phyloP scores from a whole-genome alignment of 2,888 invertebrate genomes.

The Eupeodes latifasciatus region DNA sequence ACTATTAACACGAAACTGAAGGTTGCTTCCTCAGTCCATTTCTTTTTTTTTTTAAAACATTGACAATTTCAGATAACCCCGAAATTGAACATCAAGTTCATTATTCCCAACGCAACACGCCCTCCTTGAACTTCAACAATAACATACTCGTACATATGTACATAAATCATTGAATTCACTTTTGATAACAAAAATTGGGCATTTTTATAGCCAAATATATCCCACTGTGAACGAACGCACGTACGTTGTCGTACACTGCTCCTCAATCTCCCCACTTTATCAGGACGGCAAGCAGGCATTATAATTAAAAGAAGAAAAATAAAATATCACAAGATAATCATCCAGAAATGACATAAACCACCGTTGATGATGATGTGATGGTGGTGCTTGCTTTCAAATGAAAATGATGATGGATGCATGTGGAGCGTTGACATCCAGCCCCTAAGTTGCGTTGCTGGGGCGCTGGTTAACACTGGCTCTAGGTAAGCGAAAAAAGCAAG shows the following conservation, averaged over 20 bases:
- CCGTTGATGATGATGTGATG: conserved; percentile 53
- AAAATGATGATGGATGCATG: conserved; percentile 67
- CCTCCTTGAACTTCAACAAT: background rate
- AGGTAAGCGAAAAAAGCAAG: background rate
- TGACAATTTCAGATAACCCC: background rate
- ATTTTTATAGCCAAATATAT: conserved; percentile 45
- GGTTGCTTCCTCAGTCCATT: no score
- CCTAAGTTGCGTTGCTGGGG: background rate
- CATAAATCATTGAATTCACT: conserved; percentile 31
- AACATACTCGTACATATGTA: background rate
- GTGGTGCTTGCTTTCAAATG: conserved; percentile 37
- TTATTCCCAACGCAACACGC: conserved; percentile 7
- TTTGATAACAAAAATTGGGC: conserved; percentile 8
- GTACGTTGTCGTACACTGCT: no score
- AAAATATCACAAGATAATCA: conserved; percentile 53
- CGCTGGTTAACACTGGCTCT: no score
- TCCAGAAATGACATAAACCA: conserved; percentile 62
- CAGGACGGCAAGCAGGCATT: background rate
- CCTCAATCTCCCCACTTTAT: conserved; percentile 1
- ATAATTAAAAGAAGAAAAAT: conserved; percentile 7
- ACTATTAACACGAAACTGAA: no score
- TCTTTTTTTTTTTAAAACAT: background rate
- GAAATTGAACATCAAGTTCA: conserved; percentile 5
- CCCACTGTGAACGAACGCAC: conserved; percentile 46
- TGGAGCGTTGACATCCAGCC: conserved; percentile 45